Percentiles rank a stretch among this genome's conserved stretches.
These are phyloP conservation scores for Clarias pachynema DNA, from an alignment of 2,797 vertebrate genomes.

Conservation along the genomic window DNA sequence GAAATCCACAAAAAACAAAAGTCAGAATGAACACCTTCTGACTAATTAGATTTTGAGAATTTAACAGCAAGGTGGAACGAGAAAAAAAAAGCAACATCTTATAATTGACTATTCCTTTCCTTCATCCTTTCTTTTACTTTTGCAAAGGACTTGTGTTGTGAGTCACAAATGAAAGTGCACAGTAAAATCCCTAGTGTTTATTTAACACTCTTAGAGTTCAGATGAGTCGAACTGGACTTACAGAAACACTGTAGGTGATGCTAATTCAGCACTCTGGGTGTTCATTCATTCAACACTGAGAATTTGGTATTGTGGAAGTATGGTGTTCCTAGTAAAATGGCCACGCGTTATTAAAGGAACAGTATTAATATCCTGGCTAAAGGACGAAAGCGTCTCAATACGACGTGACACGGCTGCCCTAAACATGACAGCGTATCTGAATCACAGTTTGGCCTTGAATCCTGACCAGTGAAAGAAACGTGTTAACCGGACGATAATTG, in stretches of 20 bases:
- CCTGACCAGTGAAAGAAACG: constrained; percentile 84
- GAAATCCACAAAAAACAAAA: not conserved
- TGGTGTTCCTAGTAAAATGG: not conserved
- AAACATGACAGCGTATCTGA: not conserved
- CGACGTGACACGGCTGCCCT: not conserved
- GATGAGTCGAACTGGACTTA: too few species aligned
- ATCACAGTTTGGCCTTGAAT: constrained; percentile 26
- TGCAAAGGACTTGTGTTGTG: not conserved
- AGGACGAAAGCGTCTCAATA: too few species aligned
- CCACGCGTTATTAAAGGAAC: not conserved
- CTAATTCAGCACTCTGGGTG: too few species aligned
- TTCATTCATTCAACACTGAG: too few species aligned
- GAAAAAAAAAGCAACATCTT: not conserved
- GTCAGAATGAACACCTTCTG: not conserved
- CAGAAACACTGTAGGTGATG: too few species aligned
- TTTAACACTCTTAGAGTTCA: too few species aligned
- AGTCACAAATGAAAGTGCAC: not conserved
- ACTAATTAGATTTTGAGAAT: not conserved
- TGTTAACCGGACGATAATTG: constrained; percentile 81
- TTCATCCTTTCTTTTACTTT: not conserved
- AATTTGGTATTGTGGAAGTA: too few species aligned
- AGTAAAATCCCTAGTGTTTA: not conserved
- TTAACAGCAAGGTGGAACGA: not conserved
- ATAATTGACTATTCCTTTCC: not conserved
- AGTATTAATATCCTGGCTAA: not conserved